These are phyloP conservation scores for Chinchilla lanigera DNA, from an alignment of 2,113 vertebrate genomes.

Conservation along the genomic window DNA sequence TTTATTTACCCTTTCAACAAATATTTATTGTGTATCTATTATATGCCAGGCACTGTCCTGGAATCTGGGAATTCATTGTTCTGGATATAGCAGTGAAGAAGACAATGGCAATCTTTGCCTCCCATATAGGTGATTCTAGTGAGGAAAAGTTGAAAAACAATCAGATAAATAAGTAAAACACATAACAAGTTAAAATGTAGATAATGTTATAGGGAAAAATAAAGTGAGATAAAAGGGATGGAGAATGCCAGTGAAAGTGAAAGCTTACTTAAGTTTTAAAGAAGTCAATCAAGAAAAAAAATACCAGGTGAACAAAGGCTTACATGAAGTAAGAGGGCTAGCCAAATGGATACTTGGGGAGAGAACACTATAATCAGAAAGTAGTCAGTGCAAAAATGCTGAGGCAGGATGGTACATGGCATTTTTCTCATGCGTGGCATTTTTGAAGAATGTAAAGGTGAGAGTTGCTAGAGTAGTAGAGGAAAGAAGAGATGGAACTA, in stretches of 20 bases:
- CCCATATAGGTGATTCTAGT: slow-evolving; percentile 2
- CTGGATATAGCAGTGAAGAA: neutral
- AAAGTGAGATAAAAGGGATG: neutral
- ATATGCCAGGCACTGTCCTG: neutral
- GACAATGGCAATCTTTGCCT: neutral
- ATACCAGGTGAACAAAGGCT: neutral
- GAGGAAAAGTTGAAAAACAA: neutral
- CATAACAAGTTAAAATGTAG: slow-evolving; percentile 25
- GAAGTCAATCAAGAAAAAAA: slow-evolving; percentile 52
- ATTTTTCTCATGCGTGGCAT: neutral
- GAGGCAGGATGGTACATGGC: neutral
- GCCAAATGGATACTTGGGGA: neutral
- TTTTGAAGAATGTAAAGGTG: slow-evolving; percentile 62
- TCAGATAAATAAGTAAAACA: slow-evolving; percentile 40
- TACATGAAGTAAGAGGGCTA: slow-evolving; percentile 46
- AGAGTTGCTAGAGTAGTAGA: neutral
- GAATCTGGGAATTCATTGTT: neutral
- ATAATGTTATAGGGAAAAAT: slow-evolving; percentile 6
- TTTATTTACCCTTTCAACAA: slow-evolving; percentile 42
- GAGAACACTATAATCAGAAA: slow-evolving; percentile 42
- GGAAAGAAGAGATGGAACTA: neutral
- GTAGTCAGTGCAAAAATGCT: neutral
- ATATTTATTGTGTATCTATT: slow-evolving; percentile 51
- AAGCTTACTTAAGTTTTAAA: slow-evolving; percentile 33
- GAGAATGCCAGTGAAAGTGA: neutral